phyloP scores from a whole-genome alignment of 2,113 vertebrate genomes.

The Orthonyx spaldingii region DNA sequence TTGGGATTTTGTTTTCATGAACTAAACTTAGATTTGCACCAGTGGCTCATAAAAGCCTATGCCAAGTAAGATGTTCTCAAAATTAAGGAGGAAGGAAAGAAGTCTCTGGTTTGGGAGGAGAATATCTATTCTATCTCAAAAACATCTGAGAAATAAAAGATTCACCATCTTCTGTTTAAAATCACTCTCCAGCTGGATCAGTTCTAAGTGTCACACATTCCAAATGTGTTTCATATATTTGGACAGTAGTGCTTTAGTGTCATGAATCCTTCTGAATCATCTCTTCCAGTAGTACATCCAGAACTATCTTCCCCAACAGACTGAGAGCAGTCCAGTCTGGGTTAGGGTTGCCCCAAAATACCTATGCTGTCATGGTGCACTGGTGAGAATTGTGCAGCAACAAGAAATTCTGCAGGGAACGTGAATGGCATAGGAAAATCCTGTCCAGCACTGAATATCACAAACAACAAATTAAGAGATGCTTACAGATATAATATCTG shows the following conservation, averaged over 20 bases:
- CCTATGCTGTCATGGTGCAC: fast-evolving
- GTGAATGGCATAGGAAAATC: neutral
- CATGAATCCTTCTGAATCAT: neutral
- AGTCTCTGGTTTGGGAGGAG: neutral
- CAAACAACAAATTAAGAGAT: conserved; percentile 3
- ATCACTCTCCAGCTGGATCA: neutral
- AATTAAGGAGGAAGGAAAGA: neutral
- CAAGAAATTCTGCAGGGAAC: neutral
- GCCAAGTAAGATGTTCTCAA: neutral
- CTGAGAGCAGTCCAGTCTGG: neutral
- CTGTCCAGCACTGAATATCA: neutral
- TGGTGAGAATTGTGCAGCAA: neutral
- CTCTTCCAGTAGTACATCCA: neutral
- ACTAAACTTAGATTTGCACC: neutral
- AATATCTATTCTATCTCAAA: neutral
- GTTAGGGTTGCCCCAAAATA: neutral
- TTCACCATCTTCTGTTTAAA: conserved; percentile 12
- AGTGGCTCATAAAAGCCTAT: neutral
- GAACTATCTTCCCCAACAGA: neutral
- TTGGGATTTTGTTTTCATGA: neutral
- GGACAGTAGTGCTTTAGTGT: neutral
- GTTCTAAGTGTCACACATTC: neutral
- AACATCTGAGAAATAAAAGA: neutral
- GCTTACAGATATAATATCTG: neutral
- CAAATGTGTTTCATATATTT: neutral